Percentiles rank a stretch among this genome's conserved stretches.
Conservation (phyloP, 2,113 vertebrate genomes). For the Nanger granti region DNA sequence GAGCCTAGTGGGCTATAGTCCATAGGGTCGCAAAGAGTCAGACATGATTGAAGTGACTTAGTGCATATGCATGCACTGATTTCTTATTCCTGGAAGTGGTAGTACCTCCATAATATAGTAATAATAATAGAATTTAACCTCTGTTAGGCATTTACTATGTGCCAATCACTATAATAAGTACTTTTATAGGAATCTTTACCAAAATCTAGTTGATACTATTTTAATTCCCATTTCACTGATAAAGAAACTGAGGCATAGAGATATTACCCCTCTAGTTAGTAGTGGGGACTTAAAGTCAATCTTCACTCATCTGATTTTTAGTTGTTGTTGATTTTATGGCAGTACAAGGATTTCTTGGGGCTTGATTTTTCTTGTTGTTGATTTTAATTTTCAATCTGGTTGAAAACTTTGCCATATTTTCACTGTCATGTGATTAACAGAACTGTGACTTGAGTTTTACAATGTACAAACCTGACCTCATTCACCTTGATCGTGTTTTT, state of each 20-base stretch:
- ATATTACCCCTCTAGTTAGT: background rate
- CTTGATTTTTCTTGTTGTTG: background rate
- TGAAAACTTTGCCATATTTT: background rate
- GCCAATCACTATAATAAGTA: background rate
- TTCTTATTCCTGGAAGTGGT: background rate
- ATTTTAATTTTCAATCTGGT: background rate
- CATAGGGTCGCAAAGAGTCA: background rate
- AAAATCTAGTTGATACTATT: background rate
- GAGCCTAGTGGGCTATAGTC: background rate
- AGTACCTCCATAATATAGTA: background rate
- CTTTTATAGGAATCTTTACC: background rate
- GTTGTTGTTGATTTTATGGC: background rate
- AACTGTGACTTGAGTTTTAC: background rate
- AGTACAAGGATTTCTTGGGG: too few species aligned
- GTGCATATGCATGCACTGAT: background rate
- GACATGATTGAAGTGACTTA: background rate
- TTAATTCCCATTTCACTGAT: background rate
- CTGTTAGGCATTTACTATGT: background rate
- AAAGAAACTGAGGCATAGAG: background rate
- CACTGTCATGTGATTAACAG: background rate
- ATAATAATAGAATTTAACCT: background rate
- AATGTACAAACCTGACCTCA: background rate
- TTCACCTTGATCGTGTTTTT: background rate
- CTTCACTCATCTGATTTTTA: background rate
- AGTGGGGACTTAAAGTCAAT: background rate